Conservation (phyloP, 2,797 vertebrate genomes). For the Hydrophis major region DNA sequence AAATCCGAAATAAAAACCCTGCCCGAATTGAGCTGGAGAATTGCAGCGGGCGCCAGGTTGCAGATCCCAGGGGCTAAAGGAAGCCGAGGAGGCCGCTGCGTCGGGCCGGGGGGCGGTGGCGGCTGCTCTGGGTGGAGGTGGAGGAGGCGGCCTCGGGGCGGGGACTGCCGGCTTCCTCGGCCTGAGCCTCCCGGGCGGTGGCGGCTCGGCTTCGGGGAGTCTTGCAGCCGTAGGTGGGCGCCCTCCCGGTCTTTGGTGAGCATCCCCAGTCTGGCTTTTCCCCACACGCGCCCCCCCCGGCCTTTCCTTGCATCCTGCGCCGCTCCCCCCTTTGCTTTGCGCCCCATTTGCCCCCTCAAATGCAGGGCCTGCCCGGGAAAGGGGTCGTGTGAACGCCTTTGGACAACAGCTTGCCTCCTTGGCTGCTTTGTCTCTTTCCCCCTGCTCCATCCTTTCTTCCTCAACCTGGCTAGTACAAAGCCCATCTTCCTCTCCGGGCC, state of each 20-base stretch:
- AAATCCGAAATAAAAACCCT: neutral
- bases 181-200: neutral
- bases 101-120: neutral
- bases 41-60: neutral
- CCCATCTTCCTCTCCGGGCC: neutral
- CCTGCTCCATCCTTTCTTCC: neutral
- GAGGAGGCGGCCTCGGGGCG: neutral
- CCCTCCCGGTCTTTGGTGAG: neutral
- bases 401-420: neutral
- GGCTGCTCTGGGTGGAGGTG: neutral
- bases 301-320: too few relatives aligned
- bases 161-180: neutral
- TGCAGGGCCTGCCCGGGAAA: conserved; percentile 16
- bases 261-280: neutral
- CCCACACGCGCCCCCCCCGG: neutral
- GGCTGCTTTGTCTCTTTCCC: too few relatives aligned
- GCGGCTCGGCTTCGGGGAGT: neutral
- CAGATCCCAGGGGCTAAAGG: neutral
- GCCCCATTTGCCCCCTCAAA: neutral
- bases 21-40: too few relatives aligned
- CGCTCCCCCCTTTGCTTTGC: neutral
- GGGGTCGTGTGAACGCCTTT: too few relatives aligned
- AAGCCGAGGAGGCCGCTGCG: too few relatives aligned
- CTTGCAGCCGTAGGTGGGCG: neutral
- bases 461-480: neutral